These are phyloP conservation scores for Terebella lapidaria DNA, from an alignment of 2,888 invertebrate genomes.

Conservation along the genomic window DNA sequence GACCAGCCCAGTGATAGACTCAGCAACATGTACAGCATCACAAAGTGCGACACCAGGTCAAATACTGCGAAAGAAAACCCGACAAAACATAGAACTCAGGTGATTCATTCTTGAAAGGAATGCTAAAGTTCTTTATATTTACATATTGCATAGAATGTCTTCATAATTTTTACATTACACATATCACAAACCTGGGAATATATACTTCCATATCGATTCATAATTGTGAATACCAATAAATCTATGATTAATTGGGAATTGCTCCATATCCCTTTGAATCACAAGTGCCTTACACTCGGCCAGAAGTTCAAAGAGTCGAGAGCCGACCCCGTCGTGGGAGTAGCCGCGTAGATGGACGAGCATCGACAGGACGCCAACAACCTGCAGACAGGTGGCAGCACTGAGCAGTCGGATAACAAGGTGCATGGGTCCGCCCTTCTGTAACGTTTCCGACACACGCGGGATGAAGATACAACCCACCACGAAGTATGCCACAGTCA, in stretches of 20 bases:
- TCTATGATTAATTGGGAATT: no score
- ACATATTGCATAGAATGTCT: no score
- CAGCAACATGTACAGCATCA: conserved; percentile 46
- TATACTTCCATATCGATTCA: no score
- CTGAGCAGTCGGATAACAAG: conserved; percentile 43
- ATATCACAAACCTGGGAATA: no score
- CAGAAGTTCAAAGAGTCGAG: conserved; percentile 36
- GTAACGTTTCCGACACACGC: conserved; percentile 37
- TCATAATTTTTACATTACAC: no score
- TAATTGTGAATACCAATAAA: no score
- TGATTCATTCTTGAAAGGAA: no score
- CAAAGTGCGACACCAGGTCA: conserved; percentile 45
- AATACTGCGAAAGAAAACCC: conserved; percentile 35
- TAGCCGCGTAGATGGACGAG: conserved; percentile 42
- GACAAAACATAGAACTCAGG: no score
- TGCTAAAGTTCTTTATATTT: no score
- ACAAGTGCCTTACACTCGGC: conserved; percentile 48
- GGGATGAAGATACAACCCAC: conserved; percentile 45
- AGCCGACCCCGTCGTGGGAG: conserved; percentile 43
- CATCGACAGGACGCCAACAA: conserved; percentile 37
- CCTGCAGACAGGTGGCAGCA: conserved; percentile 37
- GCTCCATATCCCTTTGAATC: no score
- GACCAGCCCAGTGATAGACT: conserved; percentile 46
- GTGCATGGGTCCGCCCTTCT: conserved; percentile 47
- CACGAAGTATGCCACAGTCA: conserved; percentile 43